Conservation (phyloP, 2,888 invertebrate genomes). For the Spodoptera exigua region DNA sequence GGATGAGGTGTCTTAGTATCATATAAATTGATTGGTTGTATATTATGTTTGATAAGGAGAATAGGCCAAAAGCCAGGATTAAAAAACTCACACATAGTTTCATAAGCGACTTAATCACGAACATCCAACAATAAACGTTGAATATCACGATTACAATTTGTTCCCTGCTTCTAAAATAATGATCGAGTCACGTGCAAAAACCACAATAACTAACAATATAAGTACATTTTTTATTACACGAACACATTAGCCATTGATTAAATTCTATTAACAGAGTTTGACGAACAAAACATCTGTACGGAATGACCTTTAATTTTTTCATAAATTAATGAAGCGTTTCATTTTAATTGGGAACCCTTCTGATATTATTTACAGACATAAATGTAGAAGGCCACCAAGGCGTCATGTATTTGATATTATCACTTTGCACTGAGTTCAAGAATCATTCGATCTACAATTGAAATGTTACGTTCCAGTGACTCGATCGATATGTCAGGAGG, state of each 20-base stretch:
- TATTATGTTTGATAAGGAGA: too few species aligned
- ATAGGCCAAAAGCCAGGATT: too few species aligned
- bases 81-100: too few species aligned
- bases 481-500: conserved; percentile 41
- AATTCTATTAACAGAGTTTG: conserved; percentile 28
- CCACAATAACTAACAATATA: conserved; percentile 1
- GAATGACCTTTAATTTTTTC: conserved; percentile 49
- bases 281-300: conserved; percentile 37
- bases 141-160: neutral
- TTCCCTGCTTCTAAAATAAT: conserved; percentile 1
- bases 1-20: too few species aligned
- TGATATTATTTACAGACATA: conserved; percentile 26
- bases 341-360: conserved; percentile 47
- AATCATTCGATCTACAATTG: conserved; percentile 34
- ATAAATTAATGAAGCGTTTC: conserved; percentile 49
- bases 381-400: conserved; percentile 38
- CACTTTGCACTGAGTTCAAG: conserved; percentile 1
- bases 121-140: neutral
- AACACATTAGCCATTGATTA: conserved; percentile 35
- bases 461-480: conserved; percentile 32
- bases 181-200: conserved; percentile 1
- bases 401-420: conserved; percentile 20
- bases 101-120: neutral
- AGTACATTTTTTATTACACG: conserved; percentile 27
- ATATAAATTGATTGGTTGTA: too few species aligned